A percentile compares a stretch with the other conserved stretches of the same genome.
Evolutionary conservation across 2,888 invertebrate species (phyloP).

Genomic region (Tachina fera): DNA sequence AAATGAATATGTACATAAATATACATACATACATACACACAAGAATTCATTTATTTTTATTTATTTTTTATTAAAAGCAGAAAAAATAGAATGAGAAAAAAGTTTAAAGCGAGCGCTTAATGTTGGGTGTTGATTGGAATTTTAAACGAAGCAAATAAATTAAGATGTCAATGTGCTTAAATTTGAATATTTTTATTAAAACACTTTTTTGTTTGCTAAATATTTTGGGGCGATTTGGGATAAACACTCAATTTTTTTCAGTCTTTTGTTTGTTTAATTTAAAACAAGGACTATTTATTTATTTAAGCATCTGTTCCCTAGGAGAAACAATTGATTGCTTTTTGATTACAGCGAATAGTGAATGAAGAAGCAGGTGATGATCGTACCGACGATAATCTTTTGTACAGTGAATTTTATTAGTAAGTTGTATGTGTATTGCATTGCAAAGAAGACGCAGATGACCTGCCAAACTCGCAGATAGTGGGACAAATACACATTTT

Average conservation of each 20-base stretch:
- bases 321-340: too few relatives aligned
- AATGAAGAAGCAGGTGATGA: too few relatives aligned
- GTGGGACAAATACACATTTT: too few relatives aligned
- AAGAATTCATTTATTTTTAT: slow-evolving; percentile 39
- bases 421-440: too few relatives aligned
- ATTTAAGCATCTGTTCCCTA: too few relatives aligned
- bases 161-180: slow-evolving; percentile 59
- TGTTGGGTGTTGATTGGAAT: slow-evolving; percentile 72
- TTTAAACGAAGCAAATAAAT: slow-evolving; percentile 71
- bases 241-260: background rate
- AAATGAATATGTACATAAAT: background rate
- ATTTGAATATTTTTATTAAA: slow-evolving; percentile 58
- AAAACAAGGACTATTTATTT: too few relatives aligned
- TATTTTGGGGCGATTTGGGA: background rate
- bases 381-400: too few relatives aligned
- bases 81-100: background rate
- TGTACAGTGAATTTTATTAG: too few relatives aligned
- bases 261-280: background rate
- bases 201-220: slow-evolving; percentile 13
- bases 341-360: too few relatives aligned
- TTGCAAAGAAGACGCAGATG: too few relatives aligned
- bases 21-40: background rate
- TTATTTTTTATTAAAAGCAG: slow-evolving; percentile 25
- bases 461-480: too few relatives aligned
- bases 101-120: slow-evolving; percentile 49